Evolutionary conservation across 2,888 invertebrate genomes (phyloP), one percentile per base, ranked within the genome.

Genomic region (Homarus gammarus): DNA sequence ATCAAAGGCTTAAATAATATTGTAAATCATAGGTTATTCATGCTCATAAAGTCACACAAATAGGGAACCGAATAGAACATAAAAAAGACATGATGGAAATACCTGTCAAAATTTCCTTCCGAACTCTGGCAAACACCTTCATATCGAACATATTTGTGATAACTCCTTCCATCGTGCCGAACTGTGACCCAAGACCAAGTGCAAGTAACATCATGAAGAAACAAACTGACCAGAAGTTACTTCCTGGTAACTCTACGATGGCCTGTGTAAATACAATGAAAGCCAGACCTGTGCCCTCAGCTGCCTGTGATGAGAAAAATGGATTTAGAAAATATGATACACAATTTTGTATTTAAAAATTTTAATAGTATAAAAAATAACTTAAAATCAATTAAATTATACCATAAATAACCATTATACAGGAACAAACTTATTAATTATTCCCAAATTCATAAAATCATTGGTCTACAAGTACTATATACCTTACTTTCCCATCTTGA

Each of bases 241-340:
- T 97, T 1, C 97, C 97, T 0, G 98, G 98, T 92, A 99, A 95
- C 94, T 98, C 97, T 49, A 98, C 97, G 93, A 99, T 98, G 8
- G 98, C 99, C 94, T 99, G 98, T 0, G 99, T 98, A 95, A 99
- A 98, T n/a, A 99, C 98, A 92, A 99, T 98, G 94, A 99, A 99
- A 0, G 98, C 99, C 78, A 99, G 94, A 0, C 99, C 99, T 0
- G 98, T 99, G 78, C 99, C 99, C 94, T 98, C 98, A 49, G 98
- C 98, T 38, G 98, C 98, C 97, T 98, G 94, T 15, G 94, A 94
- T 87, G 33, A 92, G 68, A 84, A 70, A 18, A 56, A 2, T 15
- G 64, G 33, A 40, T 78, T 51, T 27, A 31, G 31, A 84, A 33
- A 68, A 1, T 68, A 27, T 61, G 40, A 70, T 56, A 18, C 5